These are phyloP conservation scores for Halictus quadricinctus DNA, from an alignment of 2,888 invertebrate species.

Conservation along the genomic window DNA sequence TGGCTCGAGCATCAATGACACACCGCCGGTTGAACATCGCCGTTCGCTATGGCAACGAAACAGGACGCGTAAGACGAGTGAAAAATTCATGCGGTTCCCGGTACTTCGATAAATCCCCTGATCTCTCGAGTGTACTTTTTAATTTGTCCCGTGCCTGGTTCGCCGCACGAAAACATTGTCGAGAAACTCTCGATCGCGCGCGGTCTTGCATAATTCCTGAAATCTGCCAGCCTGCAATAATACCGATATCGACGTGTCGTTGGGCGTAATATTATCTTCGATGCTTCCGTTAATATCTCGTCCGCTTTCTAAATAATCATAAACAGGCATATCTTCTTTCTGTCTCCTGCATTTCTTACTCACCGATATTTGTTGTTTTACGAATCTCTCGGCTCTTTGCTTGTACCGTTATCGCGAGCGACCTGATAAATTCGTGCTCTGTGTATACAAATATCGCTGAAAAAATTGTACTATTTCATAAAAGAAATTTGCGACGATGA, in stretches of 20 bases:
- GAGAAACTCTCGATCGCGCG: not conserved
- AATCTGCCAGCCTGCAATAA: not conserved
- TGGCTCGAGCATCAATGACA: slow-evolving; percentile 17
- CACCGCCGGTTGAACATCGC: not conserved
- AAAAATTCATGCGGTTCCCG: not conserved
- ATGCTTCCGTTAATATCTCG: not conserved
- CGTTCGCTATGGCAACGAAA: not conserved
- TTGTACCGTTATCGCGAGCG: not conserved
- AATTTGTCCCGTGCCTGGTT: not conserved
- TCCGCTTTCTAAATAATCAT: not conserved
- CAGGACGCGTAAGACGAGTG: not conserved
- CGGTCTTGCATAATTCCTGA: not conserved
- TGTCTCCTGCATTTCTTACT: not conserved
- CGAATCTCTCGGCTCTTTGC: not conserved
- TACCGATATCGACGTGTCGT: not conserved
- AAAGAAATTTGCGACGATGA: not conserved
- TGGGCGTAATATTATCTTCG: not conserved
- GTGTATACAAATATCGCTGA: not conserved
- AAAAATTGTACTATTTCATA: not conserved
- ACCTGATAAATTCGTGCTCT: not conserved
- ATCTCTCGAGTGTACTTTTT: not conserved
- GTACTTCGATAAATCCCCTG: not conserved
- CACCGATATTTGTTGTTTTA: not conserved
- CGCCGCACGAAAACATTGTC: not conserved
- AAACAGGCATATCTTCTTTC: not conserved